phyloP scores from a whole-genome alignment of 2,888 invertebrate species.

The Acrocera orbiculus region DNA sequence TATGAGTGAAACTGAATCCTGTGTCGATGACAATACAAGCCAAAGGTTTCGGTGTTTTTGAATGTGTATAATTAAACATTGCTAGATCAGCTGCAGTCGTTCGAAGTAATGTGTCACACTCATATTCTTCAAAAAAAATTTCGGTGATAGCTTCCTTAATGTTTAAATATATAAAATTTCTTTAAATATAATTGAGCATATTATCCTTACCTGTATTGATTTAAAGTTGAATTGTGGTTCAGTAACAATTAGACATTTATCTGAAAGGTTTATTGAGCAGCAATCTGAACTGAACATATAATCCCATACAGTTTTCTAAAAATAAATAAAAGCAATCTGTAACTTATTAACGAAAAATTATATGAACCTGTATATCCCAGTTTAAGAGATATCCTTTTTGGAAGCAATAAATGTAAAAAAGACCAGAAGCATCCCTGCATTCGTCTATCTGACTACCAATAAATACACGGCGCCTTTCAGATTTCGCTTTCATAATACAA shows the following conservation, averaged over 20 bases:
- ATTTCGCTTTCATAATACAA: conserved; percentile 95
- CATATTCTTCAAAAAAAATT: conserved; percentile 95
- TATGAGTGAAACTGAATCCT: conserved; percentile 90
- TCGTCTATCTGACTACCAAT: conserved; percentile 91
- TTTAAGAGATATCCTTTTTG: conserved; percentile 91
- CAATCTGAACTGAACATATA: conserved; percentile 79
- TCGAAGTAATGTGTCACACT: conserved; percentile 63
- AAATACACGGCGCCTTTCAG: conserved; percentile 83
- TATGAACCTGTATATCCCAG: conserved; percentile 67
- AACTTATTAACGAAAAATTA: conserved; percentile 3
- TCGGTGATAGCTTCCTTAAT: conserved; percentile 87
- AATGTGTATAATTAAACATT: conserved; percentile 41
- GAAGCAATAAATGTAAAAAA: conserved; percentile 85
- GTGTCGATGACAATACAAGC: conserved; percentile 77
- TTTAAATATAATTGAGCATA: not conserved
- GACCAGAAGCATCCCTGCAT: conserved; percentile 85
- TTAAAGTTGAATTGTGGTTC: conserved; percentile 90
- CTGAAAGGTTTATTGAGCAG: conserved; percentile 55
- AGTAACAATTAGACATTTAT: conserved; percentile 70
- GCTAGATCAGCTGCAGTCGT: conserved; percentile 68
- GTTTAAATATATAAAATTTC: conserved; percentile 18
- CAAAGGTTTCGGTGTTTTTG: conserved; percentile 37
- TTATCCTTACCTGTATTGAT: conserved; percentile 46
- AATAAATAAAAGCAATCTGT: too few species aligned
- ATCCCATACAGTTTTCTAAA: conserved; percentile 86